Percentiles rank a stretch among this genome's conserved stretches.
Conservation (phyloP, 2,797 vertebrate species). For the Myotis planiceps region DNA sequence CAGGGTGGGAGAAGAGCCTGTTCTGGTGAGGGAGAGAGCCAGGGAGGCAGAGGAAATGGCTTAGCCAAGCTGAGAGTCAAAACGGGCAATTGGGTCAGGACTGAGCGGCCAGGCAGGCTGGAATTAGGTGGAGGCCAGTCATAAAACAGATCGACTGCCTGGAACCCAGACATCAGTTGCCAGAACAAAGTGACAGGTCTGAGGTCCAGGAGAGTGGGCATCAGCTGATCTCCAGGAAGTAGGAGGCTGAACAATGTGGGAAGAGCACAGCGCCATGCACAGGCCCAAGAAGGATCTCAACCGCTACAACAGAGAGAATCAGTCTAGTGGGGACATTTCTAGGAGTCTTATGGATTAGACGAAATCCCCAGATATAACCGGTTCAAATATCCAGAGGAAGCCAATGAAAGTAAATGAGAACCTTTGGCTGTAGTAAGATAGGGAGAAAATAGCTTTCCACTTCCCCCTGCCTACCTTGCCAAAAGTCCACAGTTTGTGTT, state of each 20-base stretch:
- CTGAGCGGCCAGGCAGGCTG: background rate
- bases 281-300: background rate
- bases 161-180: background rate
- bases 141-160: background rate
- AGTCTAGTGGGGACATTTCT: background rate
- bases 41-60: too few species aligned
- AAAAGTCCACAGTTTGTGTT: background rate
- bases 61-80: background rate
- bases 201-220: background rate
- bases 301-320: accelerated
- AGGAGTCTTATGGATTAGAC: background rate
- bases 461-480: background rate
- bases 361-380: background rate
- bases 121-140: too few species aligned
- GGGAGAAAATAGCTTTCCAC: background rate
- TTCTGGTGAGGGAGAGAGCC: background rate
- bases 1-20: background rate
- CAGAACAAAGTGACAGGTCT: background rate
- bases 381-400: background rate
- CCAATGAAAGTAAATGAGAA: background rate
- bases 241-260: background rate
- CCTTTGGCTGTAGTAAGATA: background rate
- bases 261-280: background rate
- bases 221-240: background rate
- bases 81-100: background rate